Conservation (phyloP, 2,113 vertebrate genomes). For the Myxocyprinus asiaticus region DNA sequence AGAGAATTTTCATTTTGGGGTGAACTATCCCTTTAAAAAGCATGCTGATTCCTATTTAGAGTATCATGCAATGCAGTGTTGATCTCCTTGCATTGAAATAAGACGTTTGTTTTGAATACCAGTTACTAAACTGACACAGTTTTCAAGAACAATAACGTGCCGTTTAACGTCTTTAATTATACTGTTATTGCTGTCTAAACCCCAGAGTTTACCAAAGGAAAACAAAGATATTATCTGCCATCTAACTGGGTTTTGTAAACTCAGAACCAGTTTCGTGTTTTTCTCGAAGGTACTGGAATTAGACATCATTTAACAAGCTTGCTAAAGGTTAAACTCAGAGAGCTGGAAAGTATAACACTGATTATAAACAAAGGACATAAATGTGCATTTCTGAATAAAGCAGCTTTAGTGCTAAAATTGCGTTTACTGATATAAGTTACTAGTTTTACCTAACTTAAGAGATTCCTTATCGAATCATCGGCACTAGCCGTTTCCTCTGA, state of each 20-base stretch:
- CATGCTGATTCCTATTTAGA: too few relatives aligned
- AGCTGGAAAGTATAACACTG: too few relatives aligned
- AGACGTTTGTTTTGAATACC: too few relatives aligned
- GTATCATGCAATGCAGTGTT: too few relatives aligned
- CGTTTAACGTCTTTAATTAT: too few relatives aligned
- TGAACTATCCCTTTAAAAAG: too few relatives aligned
- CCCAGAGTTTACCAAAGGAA: too few relatives aligned
- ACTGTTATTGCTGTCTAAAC: too few relatives aligned
- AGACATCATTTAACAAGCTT: not conserved
- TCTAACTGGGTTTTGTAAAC: constrained; percentile 9
- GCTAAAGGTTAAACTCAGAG: not conserved
- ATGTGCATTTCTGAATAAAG: not conserved
- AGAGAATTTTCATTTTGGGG: too few relatives aligned
- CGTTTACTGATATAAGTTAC: not conserved
- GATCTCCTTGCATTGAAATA: too few relatives aligned
- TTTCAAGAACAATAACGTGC: too few relatives aligned
- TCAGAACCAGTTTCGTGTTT: constrained; percentile 32
- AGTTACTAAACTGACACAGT: too few relatives aligned
- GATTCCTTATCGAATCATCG: constrained; percentile 43
- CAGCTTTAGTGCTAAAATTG: constrained; percentile 1
- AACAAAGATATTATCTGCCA: not conserved
- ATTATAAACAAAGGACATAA: not conserved
- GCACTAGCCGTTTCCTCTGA: constrained; percentile 52
- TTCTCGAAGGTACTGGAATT: not conserved
- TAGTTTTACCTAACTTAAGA: constrained; percentile 43